A percentile compares a stretch with the other conserved stretches of the same genome.
Evolutionary conservation across 2,888 invertebrate genomes (phyloP).

Genomic region (Eupithecia pulchellata): DNA sequence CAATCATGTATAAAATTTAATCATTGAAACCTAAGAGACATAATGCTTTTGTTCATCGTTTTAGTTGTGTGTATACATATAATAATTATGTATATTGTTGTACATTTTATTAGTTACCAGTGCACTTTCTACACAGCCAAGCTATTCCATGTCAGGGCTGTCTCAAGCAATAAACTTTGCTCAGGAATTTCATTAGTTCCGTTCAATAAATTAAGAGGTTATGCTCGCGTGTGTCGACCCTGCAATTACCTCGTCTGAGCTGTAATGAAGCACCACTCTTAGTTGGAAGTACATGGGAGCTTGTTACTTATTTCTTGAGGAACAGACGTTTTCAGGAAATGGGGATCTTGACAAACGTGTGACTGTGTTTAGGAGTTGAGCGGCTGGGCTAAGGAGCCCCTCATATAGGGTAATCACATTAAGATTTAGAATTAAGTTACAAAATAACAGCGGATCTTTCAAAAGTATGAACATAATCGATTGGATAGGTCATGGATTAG

Average conservation of each 20-base stretch:
- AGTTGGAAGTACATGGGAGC: slow-evolving; percentile 30
- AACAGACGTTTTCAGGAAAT: slow-evolving; percentile 5
- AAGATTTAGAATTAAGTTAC: not conserved
- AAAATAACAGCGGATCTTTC: not conserved
- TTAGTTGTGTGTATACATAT: no score
- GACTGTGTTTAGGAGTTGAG: not conserved
- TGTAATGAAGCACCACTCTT: slow-evolving; percentile 79
- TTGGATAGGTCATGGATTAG: no score
- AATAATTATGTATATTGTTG: no score
- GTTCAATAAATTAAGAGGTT: slow-evolving; percentile 86
- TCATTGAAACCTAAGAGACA: no score
- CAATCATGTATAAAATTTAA: no score
- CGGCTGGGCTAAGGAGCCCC: not conserved
- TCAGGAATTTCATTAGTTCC: slow-evolving; percentile 85
- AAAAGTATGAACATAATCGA: not conserved
- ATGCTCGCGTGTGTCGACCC: slow-evolving; percentile 84
- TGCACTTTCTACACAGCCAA: slow-evolving; percentile 16
- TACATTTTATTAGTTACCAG: not conserved
- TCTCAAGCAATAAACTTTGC: slow-evolving; percentile 82
- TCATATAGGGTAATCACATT: not conserved
- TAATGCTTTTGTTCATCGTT: no score
- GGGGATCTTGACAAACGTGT: slow-evolving; percentile 9
- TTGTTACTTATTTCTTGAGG: slow-evolving; percentile 11
- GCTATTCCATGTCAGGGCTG: slow-evolving; percentile 60
- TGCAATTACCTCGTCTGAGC: slow-evolving; percentile 81